A percentile compares a stretch with the other conserved stretches of the same genome.
These are phyloP conservation scores for Phrynocephalus vlangalii DNA, from an alignment of 2,797 vertebrate genomes.

Conservation along the genomic window DNA sequence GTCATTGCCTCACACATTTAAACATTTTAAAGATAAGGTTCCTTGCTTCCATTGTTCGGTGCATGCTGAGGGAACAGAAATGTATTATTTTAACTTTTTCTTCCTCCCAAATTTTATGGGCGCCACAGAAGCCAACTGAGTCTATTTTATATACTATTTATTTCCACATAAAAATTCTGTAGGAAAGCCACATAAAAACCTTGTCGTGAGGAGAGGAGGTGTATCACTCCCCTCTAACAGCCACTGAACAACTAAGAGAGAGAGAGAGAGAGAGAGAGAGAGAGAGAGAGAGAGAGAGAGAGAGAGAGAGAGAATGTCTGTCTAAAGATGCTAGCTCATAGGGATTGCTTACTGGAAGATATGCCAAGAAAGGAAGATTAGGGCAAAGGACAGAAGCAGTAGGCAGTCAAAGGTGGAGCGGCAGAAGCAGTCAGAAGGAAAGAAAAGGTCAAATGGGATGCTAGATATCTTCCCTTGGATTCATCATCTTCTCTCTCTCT, in stretches of 20 bases:
- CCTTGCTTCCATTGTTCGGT: constrained; percentile 47
- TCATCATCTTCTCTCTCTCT: too few species aligned
- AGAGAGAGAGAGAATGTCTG: too few species aligned
- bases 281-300: too few species aligned
- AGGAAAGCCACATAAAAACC: not conserved
- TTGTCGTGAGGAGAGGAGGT: not conserved
- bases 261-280: not conserved
- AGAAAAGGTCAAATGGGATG: too few species aligned
- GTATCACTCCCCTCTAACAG: not conserved
- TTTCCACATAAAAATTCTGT: not conserved
- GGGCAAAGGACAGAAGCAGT: not conserved
- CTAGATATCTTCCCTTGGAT: too few species aligned
- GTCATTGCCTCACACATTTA: constrained; percentile 40
- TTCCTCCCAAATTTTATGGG: not conserved
- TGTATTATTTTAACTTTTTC: not conserved
- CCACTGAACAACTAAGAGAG: not conserved
- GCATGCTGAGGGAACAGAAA: constrained; percentile 35
- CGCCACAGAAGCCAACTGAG: not conserved
- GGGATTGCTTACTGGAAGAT: not conserved
- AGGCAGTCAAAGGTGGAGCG: not conserved
- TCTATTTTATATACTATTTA: not conserved
- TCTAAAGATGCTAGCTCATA: too few species aligned
- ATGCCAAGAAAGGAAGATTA: not conserved
- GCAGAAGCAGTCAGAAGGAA: too few species aligned
- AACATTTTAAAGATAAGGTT: constrained; percentile 42